A percentile compares a stretch with the other conserved stretches of the same genome.
Evolutionary conservation across 37 sponge, comb jelly and placozoan genomes (phyloP).

Genomic region (Mnemiopsis leidyi): DNA sequence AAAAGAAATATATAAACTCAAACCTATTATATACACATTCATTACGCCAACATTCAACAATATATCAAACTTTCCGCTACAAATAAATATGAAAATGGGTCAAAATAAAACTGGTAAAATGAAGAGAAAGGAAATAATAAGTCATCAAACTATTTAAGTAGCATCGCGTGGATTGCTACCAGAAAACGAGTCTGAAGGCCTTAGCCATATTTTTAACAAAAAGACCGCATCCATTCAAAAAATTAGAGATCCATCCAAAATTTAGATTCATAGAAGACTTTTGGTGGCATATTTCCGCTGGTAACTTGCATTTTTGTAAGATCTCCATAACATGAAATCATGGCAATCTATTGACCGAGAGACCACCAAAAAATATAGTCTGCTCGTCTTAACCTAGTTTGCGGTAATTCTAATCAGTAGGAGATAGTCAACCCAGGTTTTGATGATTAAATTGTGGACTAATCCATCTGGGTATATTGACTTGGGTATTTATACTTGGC

Average conservation of each 20-base stretch:
- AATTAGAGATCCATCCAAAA: no score
- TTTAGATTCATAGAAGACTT: no score
- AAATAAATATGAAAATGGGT: not conserved
- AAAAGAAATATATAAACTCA: not conserved
- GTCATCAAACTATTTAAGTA: not conserved
- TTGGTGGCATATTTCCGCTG: no score
- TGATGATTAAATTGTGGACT: not conserved
- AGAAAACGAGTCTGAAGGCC: not conserved
- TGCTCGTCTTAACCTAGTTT: not conserved
- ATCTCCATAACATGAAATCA: not conserved
- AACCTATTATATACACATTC: not conserved
- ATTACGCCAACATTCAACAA: not conserved
- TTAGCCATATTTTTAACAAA: not conserved
- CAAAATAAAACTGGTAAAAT: not conserved
- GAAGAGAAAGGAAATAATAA: not conserved
- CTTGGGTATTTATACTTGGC: not conserved
- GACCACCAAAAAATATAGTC: not conserved
- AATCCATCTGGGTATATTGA: no score
- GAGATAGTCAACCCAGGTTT: not conserved
- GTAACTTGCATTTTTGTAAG: no score
- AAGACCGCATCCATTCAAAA: no score
- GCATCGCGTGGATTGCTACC: not conserved
- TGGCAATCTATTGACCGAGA: not conserved
- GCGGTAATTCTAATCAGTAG: not conserved
- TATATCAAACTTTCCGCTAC: not conserved